phyloP scores from a whole-genome alignment of 2,888 invertebrate species.

The Hirtodrosophila trivittata region DNA sequence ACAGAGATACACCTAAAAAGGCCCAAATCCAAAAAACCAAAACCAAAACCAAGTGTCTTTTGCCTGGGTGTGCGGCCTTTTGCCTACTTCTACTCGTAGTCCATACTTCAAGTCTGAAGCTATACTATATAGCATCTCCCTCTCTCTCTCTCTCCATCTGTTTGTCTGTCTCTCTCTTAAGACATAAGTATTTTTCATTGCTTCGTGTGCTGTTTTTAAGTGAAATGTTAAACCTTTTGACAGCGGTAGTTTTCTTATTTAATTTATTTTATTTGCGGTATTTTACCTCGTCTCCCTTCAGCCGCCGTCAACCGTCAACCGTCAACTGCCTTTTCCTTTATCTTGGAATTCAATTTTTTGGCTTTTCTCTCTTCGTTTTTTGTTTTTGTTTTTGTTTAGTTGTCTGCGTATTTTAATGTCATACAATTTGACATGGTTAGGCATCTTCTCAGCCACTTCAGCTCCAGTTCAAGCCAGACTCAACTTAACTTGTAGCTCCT shows the following conservation, averaged over 20 bases:
- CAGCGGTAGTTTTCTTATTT: slow-evolving; percentile 78
- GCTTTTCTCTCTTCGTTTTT: slow-evolving; percentile 48
- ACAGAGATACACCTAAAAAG: slow-evolving; percentile 5
- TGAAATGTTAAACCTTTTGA: slow-evolving; percentile 78
- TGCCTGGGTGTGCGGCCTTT: not conserved
- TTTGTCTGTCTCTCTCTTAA: slow-evolving; percentile 18
- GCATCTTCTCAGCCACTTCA: slow-evolving; percentile 35
- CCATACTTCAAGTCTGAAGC: too few relatives aligned
- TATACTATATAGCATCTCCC: not conserved
- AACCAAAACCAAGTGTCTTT: slow-evolving; percentile 42
- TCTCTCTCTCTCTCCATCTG: slow-evolving; percentile 13
- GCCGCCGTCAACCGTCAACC: too few relatives aligned
- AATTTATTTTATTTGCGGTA: slow-evolving; percentile 78
- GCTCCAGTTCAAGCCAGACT: not conserved
- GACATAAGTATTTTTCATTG: slow-evolving; percentile 39
- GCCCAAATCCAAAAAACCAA: slow-evolving; percentile 13
- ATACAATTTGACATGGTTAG: slow-evolving; percentile 69
- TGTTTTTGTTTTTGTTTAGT: slow-evolving; percentile 34
- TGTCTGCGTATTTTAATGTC: slow-evolving; percentile 71
- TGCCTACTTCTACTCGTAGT: too few relatives aligned
- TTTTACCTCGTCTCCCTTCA: slow-evolving; percentile 31
- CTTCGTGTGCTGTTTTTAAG: slow-evolving; percentile 70
- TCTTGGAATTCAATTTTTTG: slow-evolving; percentile 71
- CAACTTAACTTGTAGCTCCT: slow-evolving; percentile 7
- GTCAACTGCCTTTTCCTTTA: slow-evolving; percentile 41